Percentiles rank a stretch among this genome's conserved stretches.
Conservation (phyloP, 2,888 invertebrate species). For the Philereme transversata region DNA sequence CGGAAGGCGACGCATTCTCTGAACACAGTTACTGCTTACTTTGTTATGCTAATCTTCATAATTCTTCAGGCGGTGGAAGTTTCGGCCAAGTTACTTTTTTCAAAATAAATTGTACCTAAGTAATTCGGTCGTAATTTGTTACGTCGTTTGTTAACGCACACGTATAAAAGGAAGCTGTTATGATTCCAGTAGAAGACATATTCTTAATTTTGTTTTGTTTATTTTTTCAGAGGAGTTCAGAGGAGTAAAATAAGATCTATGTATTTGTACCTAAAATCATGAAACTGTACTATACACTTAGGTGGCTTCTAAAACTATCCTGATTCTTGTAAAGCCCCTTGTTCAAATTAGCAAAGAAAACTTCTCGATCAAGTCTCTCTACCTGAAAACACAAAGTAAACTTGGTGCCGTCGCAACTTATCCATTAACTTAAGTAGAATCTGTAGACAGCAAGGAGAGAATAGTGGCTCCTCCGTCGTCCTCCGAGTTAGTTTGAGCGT, state of each 20-base stretch:
- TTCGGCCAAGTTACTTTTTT: slow-evolving; percentile 74
- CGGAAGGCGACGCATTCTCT: slow-evolving; percentile 70
- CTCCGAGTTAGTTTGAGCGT: slow-evolving; percentile 67
- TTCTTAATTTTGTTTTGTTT: too few species aligned
- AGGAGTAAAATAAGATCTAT: too few species aligned
- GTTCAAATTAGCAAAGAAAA: slow-evolving; percentile 83
- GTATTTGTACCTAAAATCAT: neutral
- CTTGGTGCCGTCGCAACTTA: slow-evolving; percentile 81
- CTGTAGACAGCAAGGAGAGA: slow-evolving; percentile 78
- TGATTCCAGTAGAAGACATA: neutral
- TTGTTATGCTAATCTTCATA: slow-evolving; percentile 83
- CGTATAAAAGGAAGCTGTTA: slow-evolving; percentile 37
- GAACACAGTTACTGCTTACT: slow-evolving; percentile 77
- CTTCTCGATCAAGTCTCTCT: slow-evolving; percentile 81
- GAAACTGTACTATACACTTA: slow-evolving; percentile 25
- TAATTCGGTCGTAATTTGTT: slow-evolving; percentile 78
- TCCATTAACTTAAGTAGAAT: slow-evolving; percentile 84
- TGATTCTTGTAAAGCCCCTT: slow-evolving; percentile 76
- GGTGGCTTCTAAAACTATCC: slow-evolving; percentile 64
- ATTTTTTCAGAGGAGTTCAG: too few species aligned
- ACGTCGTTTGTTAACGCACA: slow-evolving; percentile 57
- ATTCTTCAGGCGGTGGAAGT: slow-evolving; percentile 78
- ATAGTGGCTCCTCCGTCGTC: slow-evolving; percentile 62
- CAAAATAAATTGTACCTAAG: slow-evolving; percentile 65
- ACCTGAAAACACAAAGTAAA: slow-evolving; percentile 84